These are phyloP conservation scores for Polydrusus tereticollis DNA, from an alignment of 2,888 invertebrate species.

Conservation along the genomic window DNA sequence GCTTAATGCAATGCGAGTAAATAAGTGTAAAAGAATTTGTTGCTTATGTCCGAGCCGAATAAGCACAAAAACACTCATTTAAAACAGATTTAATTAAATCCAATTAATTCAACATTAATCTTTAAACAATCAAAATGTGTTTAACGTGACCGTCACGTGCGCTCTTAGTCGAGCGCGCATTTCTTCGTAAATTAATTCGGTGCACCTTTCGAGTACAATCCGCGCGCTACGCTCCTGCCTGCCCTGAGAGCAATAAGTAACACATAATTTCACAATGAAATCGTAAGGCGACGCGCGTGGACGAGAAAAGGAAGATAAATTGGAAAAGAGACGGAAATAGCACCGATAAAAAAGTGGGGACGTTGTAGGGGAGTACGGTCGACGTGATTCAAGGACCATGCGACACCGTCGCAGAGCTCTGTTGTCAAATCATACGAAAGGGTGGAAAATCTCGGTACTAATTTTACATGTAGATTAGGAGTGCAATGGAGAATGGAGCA, in stretches of 20 bases:
- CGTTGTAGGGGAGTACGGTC: slow-evolving; percentile 46
- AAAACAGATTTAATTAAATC: slow-evolving; percentile 6
- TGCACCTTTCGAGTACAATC: slow-evolving; percentile 46
- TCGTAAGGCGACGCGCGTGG: slow-evolving; percentile 50
- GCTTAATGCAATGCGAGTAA: not conserved
- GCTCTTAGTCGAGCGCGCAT: slow-evolving; percentile 11
- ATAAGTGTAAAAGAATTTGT: not conserved
- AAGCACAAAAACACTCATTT: slow-evolving; percentile 10
- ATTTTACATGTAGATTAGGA: no score
- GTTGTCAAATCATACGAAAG: slow-evolving; percentile 33
- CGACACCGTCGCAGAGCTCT: slow-evolving; percentile 46
- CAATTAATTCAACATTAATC: slow-evolving; percentile 23
- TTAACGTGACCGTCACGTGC: slow-evolving; percentile 44
- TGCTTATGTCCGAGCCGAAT: not conserved
- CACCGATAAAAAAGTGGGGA: slow-evolving; percentile 27
- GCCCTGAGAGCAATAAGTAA: slow-evolving; percentile 49
- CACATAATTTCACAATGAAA: slow-evolving; percentile 53
- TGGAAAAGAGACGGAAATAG: slow-evolving; percentile 19
- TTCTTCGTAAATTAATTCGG: slow-evolving; percentile 41
- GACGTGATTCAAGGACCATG: slow-evolving; percentile 49
- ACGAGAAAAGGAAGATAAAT: slow-evolving; percentile 32
- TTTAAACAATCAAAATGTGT: slow-evolving; percentile 39
- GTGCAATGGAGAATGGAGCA: no score
- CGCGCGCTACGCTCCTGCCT: slow-evolving; percentile 40
- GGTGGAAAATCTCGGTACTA: not conserved